A percentile compares a stretch with the other conserved stretches of the same genome.
Evolutionary conservation across 2,113 vertebrate species (phyloP).

Genomic region (Amazona guildingii): DNA sequence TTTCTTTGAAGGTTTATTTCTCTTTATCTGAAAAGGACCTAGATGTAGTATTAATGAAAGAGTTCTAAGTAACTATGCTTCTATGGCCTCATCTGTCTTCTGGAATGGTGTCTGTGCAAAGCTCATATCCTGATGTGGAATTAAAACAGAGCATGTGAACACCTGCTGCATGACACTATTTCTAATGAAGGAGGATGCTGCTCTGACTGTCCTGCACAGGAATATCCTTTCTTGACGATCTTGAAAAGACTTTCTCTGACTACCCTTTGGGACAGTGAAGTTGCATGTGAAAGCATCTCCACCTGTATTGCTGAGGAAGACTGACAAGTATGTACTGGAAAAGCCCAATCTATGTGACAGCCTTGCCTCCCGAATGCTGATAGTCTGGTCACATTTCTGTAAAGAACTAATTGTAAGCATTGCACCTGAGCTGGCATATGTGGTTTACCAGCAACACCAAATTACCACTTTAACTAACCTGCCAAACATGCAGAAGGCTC

Average conservation of each 20-base stretch:
- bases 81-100: not conserved
- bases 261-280: not conserved
- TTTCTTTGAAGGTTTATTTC: not conserved
- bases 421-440: fast-evolving
- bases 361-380: not conserved
- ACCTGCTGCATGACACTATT: not conserved
- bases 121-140: not conserved
- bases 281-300: not conserved
- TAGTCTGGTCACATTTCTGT: fast-evolving
- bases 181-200: not conserved
- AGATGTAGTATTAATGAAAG: not conserved
- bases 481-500: not conserved
- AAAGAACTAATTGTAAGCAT: fast-evolving
- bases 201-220: not conserved
- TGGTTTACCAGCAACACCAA: not conserved
- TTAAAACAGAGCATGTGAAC: not conserved
- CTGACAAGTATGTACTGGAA: not conserved
- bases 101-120: not conserved
- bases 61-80: not conserved
- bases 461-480: not conserved
- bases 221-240: not conserved
- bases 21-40: not conserved
- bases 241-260: not conserved
- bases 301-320: fast-evolving
- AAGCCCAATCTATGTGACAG: not conserved